Conservation (phyloP, 2,797 vertebrate genomes). For the Australoheros facetus region DNA sequence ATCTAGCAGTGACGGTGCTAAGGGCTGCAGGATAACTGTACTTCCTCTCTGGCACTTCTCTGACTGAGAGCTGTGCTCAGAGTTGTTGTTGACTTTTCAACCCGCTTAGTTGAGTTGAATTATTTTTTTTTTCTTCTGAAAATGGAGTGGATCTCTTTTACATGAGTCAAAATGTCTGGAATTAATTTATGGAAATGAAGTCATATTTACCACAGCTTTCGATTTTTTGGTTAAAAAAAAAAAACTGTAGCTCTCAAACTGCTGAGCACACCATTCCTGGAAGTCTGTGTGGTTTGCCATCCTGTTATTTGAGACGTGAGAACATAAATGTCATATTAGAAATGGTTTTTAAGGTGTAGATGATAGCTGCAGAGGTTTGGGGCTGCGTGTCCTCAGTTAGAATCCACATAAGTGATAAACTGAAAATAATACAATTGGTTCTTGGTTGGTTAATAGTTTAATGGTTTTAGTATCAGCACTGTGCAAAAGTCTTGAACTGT, state of each 20-base stretch:
- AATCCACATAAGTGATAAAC: not conserved
- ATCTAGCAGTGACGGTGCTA: conserved; percentile 39
- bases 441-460: not conserved
- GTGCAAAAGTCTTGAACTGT: not conserved
- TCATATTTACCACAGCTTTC: conserved; percentile 25
- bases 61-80: conserved; percentile 56
- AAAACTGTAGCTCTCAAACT: conserved; percentile 27
- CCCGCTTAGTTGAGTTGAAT: conserved; percentile 30
- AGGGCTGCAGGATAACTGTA: conserved; percentile 57
- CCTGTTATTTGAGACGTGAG: conserved; percentile 18
- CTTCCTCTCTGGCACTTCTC: conserved; percentile 59
- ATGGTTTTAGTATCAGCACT: not conserved
- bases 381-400: not conserved
- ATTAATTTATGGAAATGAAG: conserved; percentile 61
- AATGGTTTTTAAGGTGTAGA: conserved; percentile 27
- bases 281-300: conserved; percentile 5
- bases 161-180: conserved; percentile 47
- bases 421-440: not conserved
- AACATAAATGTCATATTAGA: conserved; percentile 22
- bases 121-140: conserved; percentile 24
- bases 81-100: conserved; percentile 71
- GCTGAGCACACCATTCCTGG: conserved; percentile 34
- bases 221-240: conserved; percentile 8
- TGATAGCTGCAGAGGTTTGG: not conserved
- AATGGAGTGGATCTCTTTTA: conserved; percentile 42